A percentile compares a stretch with the other conserved stretches of the same genome.
These are phyloP conservation scores for Boleophthalmus pectinirostris DNA, from an alignment of 2,113 vertebrate species.

Conservation along the genomic window DNA sequence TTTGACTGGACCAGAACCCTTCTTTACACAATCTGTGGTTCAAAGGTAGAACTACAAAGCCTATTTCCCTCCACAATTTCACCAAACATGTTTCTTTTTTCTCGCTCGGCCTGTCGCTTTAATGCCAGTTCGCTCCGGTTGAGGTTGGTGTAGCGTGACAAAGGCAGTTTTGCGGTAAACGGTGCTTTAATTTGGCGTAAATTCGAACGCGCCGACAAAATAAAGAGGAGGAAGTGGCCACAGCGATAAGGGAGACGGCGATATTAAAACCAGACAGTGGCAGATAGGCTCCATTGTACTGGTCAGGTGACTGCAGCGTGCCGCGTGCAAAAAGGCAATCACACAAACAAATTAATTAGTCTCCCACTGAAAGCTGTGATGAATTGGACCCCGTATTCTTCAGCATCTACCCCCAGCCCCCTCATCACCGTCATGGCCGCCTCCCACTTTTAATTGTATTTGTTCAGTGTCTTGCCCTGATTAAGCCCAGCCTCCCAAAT, in stretches of 20 bases:
- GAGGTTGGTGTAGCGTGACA: background rate
- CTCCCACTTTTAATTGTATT: constrained; percentile 71
- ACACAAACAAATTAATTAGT: constrained; percentile 84
- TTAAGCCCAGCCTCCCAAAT: constrained; percentile 4
- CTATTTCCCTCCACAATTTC: too few species aligned
- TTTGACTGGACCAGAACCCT: too few species aligned
- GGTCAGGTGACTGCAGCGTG: constrained; percentile 11
- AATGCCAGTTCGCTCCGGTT: background rate
- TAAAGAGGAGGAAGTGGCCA: constrained; percentile 1
- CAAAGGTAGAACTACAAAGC: too few species aligned
- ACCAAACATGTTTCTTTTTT: too few species aligned
- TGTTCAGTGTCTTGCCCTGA: constrained; percentile 52
- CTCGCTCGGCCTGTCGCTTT: background rate
- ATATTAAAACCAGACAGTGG: background rate
- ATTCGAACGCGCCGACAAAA: background rate
- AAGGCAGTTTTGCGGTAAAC: background rate
- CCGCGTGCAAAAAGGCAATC: constrained; percentile 73
- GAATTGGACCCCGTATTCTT: constrained; percentile 64
- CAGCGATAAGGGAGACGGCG: background rate
- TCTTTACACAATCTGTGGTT: too few species aligned
- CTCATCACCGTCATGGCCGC: constrained; percentile 63
- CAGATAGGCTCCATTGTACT: background rate
- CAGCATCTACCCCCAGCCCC: constrained; percentile 5
- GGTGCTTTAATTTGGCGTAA: constrained; percentile 5
- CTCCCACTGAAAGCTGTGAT: constrained; percentile 71